These are phyloP conservation scores for Busseola fusca DNA, from an alignment of 2,888 invertebrate genomes.

Conservation along the genomic window DNA sequence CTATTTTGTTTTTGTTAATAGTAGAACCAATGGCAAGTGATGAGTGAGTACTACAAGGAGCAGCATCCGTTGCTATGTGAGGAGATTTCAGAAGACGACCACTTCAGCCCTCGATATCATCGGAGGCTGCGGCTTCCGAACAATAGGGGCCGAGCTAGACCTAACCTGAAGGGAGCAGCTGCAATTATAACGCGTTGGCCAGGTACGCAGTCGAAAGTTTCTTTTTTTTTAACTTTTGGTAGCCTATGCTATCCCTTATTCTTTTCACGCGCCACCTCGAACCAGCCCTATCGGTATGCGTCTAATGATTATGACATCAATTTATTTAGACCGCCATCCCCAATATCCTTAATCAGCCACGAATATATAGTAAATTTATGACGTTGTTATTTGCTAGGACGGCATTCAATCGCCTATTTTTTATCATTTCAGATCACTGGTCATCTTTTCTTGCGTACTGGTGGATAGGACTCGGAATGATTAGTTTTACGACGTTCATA, in stretches of 20 bases:
- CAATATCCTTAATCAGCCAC: not conserved
- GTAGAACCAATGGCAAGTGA: constrained; percentile 76
- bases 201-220: constrained; percentile 66
- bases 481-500: constrained; percentile 77
- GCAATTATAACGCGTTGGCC: constrained; percentile 81
- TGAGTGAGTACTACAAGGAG: constrained; percentile 78
- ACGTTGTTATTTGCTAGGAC: not conserved
- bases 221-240: no score
- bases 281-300: no score
- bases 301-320: not conserved
- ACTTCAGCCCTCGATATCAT: constrained; percentile 67
- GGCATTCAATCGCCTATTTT: not conserved
- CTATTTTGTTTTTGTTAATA: constrained; percentile 58
- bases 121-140: constrained; percentile 65
- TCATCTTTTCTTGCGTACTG: constrained; percentile 77
- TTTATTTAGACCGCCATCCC: not conserved
- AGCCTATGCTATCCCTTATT: no score
- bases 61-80: constrained; percentile 80
- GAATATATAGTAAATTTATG: not conserved
- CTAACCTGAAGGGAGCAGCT: constrained; percentile 78
- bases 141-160: constrained; percentile 69
- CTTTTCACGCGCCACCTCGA: no score
- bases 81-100: constrained; percentile 79
- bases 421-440: constrained; percentile 80
- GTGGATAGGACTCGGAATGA: constrained; percentile 83